Evolutionary conservation across 2,888 invertebrate species (phyloP).

Genomic region (Pseudococcus viburni): DNA sequence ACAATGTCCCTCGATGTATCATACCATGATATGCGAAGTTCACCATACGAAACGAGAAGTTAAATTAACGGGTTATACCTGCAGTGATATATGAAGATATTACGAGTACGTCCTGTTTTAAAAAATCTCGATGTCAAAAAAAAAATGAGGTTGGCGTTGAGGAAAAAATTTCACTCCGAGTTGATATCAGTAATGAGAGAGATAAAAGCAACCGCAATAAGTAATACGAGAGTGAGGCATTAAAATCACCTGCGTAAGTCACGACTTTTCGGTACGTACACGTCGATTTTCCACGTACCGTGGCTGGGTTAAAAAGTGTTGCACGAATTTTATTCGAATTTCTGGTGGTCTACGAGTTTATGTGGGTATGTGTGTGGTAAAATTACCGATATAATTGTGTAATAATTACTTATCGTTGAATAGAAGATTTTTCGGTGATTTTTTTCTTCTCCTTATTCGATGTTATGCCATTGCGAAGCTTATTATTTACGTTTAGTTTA

Average conservation of each 20-base stretch:
- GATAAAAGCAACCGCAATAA: constrained; percentile 35
- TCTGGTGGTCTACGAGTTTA: constrained; percentile 40
- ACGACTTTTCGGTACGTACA: constrained; percentile 14
- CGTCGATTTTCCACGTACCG: not conserved
- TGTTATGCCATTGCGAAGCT: not conserved
- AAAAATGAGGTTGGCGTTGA: constrained; percentile 5
- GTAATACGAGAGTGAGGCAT: constrained; percentile 3
- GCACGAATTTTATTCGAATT: constrained; percentile 51
- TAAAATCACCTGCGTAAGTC: constrained; percentile 51
- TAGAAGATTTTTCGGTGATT: constrained; percentile 32
- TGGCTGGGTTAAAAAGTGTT: constrained; percentile 19
- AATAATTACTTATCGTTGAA: constrained; percentile 1
- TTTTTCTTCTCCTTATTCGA: constrained; percentile 20
- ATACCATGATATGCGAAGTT: not conserved
- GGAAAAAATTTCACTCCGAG: constrained; percentile 37
- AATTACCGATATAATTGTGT: constrained; percentile 44
- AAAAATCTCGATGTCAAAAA: not conserved
- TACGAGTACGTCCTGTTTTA: not conserved
- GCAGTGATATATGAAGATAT: constrained; percentile 12
- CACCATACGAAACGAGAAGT: not conserved
- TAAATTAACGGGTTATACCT: not conserved
- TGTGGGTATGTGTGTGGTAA: constrained; percentile 32
- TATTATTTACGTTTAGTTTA: constrained; percentile 27
- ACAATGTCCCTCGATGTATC: not conserved
- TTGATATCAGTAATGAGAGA: not conserved